Evolutionary conservation across 2,888 invertebrate species (phyloP).

Genomic region (Chrysotoxum bicinctum): DNA sequence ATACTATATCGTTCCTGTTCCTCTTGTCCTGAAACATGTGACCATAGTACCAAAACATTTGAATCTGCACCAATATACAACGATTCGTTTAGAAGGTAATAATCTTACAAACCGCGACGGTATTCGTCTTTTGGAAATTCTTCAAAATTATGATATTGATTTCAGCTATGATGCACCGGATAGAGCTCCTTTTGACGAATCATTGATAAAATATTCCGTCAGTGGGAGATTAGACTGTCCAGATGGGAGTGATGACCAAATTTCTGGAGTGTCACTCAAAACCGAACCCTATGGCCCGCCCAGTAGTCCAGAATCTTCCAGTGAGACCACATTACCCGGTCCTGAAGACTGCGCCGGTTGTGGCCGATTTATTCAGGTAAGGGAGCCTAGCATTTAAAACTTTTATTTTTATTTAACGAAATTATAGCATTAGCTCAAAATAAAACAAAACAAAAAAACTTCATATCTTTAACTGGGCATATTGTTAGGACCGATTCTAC

Average conservation of each 20-base stretch:
- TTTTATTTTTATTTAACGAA: constrained; percentile 50
- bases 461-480: constrained; percentile 62
- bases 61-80: constrained; percentile 78
- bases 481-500: constrained; percentile 90
- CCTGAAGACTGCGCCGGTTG: constrained; percentile 91
- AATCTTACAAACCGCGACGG: neutral
- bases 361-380: constrained; percentile 88
- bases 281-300: constrained; percentile 81
- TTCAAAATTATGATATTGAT: neutral
- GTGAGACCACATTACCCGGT: constrained; percentile 78
- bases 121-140: too few relatives aligned
- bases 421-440: constrained; percentile 64
- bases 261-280: constrained; percentile 80
- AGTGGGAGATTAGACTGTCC: constrained; percentile 79
- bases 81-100: constrained; percentile 81
- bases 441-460: constrained; percentile 42
- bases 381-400: constrained; percentile 36
- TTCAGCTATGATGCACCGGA: constrained; percentile 80
- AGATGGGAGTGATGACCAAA: constrained; percentile 79
- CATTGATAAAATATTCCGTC: constrained; percentile 79
- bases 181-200: constrained; percentile 80
- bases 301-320: constrained; percentile 81
- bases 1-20: constrained; percentile 81
- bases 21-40: constrained; percentile 81
- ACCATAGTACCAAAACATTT: constrained; percentile 81